Base-by-base conservation (phyloP, 2,888 invertebrate genomes). In the Bombylius major region DNA sequence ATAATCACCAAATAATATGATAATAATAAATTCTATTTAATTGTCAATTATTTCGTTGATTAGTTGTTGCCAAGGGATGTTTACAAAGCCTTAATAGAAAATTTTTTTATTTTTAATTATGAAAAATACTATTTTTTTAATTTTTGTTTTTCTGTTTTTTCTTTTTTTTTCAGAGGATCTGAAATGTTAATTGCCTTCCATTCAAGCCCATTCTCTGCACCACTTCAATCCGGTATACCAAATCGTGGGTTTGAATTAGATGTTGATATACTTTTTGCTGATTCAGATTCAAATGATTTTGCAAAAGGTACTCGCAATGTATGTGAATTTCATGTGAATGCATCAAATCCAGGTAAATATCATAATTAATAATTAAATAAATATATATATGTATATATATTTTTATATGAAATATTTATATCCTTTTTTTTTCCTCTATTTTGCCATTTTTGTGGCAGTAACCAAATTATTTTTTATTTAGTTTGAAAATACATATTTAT, bases 101-200 rank as follows among this genome's bases (percentile, higher is more conserved):
- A 23, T 23, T 23, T 23, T 23, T 23, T 23, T 23, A 23, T 23
- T 23, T 23, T 23, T 23, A 23, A 23, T 23, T 1, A 23, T 23
- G 23, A 2, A 23, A 23, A 23, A 23, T 23, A 23, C 23, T 23
- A 23, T 23, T 23, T 23, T 23, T 2, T 36, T 36, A 3, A 9
- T 42, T 5, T 42, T 42, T 39, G 11, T 42, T 11, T 42, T 5
- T 42, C 4, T 11, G 39, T 42, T 47, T 51, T 55, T 54, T 51
- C 23, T n/a, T 53, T 53, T 51, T 47, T 48, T 63, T 64, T n/a
- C 63, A 76, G 85, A 47, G 89, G 90, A 1, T 83, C 89, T 7
- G 86, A 86, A 67, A 89, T 93, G 87, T 78, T 91, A 53, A 87
- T 93, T 8, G 89, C 90, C 54, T 91, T 93, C 70, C 87, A 87